Conservation (phyloP, 2,888 invertebrate species). For the Agrotis puta region DNA sequence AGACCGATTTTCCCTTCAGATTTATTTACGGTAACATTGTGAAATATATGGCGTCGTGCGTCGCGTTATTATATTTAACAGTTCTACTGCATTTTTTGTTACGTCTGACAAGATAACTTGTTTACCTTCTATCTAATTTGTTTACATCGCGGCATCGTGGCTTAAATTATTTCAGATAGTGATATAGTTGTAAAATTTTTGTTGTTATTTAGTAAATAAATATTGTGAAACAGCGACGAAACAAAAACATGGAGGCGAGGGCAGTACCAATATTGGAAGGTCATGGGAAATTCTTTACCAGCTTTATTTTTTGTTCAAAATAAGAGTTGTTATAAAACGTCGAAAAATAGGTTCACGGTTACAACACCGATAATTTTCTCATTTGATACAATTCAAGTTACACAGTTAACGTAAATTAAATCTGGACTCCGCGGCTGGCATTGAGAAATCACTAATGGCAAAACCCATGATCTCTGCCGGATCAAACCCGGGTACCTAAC, state of each 20-base stretch:
- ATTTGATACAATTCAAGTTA: too few relatives aligned
- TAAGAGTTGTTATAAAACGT: too few relatives aligned
- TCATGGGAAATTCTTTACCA: too few relatives aligned
- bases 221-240: conserved; percentile 9
- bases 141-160: conserved; percentile 13
- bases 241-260: neutral
- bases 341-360: neutral
- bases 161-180: conserved; percentile 7
- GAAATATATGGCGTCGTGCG: conserved; percentile 42
- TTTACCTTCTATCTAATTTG: conserved; percentile 26
- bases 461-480: too few relatives aligned
- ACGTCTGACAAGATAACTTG: conserved; percentile 20
- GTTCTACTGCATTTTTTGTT: conserved; percentile 30
- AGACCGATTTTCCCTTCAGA: neutral
- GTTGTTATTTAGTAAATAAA: conserved; percentile 20
- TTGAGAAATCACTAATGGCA: too few relatives aligned
- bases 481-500: too few relatives aligned
- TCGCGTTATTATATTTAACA: conserved; percentile 38
- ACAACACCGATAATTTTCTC: too few relatives aligned
- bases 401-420: too few relatives aligned
- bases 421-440: too few relatives aligned
- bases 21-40: conserved; percentile 22
- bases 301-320: neutral
- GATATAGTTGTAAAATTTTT: neutral
- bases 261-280: neutral